These are phyloP conservation scores for Ochotona curzoniae DNA, from an alignment of 2,113 vertebrate species.

Conservation along the genomic window DNA sequence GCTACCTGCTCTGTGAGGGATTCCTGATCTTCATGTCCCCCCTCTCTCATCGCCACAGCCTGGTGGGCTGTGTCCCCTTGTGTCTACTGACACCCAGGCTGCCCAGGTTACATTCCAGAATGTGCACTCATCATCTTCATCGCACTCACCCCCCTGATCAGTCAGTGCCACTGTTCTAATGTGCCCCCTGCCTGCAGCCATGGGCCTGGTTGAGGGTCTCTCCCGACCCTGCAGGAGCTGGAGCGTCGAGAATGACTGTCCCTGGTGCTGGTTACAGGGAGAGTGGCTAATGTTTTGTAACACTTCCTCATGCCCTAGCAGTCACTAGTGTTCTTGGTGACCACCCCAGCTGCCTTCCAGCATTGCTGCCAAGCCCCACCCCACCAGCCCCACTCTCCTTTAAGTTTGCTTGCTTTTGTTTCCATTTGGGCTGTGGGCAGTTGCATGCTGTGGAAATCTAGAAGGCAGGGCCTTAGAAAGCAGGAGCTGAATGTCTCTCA, in stretches of 20 bases:
- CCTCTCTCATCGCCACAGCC: background rate
- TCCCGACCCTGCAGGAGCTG: background rate
- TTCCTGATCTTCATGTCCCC: background rate
- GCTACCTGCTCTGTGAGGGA: background rate
- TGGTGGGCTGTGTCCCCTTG: background rate
- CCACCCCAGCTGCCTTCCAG: background rate
- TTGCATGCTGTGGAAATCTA: background rate
- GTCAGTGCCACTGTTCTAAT: background rate
- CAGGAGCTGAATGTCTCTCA: background rate
- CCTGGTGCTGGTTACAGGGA: background rate
- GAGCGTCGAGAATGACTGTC: background rate
- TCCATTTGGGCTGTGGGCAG: background rate
- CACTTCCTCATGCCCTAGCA: background rate
- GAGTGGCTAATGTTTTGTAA: background rate
- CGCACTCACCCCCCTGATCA: background rate
- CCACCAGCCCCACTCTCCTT: background rate
- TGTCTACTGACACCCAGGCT: background rate
- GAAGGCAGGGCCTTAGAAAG: background rate
- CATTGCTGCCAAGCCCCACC: background rate
- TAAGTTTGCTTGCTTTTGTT: background rate
- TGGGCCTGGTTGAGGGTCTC: background rate
- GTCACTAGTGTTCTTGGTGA: background rate
- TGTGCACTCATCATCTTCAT: background rate
- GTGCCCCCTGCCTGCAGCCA: background rate
- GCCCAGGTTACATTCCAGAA: too few species aligned